phyloP scores from a whole-genome alignment of 2,888 invertebrate genomes.

The Ctena decussata region DNA sequence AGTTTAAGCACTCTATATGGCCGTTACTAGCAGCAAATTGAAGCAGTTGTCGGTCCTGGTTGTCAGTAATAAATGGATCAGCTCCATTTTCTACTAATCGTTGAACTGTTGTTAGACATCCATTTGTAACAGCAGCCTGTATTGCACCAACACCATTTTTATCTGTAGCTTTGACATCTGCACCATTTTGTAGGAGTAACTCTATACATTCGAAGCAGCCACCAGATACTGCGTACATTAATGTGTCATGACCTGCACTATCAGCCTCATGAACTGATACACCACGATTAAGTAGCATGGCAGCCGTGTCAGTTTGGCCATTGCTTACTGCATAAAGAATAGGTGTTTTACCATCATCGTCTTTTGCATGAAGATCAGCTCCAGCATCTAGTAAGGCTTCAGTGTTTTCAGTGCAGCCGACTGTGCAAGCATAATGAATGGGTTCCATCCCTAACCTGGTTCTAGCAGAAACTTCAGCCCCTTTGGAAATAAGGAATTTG shows the following conservation, averaged over 20 bases:
- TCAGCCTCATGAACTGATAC: background rate
- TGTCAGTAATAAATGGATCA: background rate
- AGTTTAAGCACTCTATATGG: background rate
- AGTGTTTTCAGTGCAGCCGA: background rate
- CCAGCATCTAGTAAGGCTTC: background rate
- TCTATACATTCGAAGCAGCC: background rate
- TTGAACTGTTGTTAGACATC: background rate
- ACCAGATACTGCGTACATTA: background rate
- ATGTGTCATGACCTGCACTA: background rate
- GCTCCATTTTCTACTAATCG: background rate
- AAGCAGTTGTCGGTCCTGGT: background rate
- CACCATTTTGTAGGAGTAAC: background rate
- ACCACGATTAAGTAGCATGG: background rate
- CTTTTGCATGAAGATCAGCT: background rate
- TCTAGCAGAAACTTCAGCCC: background rate
- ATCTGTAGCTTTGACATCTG: background rate
- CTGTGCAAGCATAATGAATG: background rate
- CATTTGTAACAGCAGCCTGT: constrained; percentile 3
- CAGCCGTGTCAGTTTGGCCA: background rate
- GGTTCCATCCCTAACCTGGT: background rate
- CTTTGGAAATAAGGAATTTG: background rate
- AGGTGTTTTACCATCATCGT: background rate
- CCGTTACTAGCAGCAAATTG: constrained; percentile 7
- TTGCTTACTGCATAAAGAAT: background rate
- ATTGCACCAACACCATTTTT: background rate